Evolutionary conservation across 2,113 vertebrate species (phyloP).

Genomic region (Hypanus sabinus): DNA sequence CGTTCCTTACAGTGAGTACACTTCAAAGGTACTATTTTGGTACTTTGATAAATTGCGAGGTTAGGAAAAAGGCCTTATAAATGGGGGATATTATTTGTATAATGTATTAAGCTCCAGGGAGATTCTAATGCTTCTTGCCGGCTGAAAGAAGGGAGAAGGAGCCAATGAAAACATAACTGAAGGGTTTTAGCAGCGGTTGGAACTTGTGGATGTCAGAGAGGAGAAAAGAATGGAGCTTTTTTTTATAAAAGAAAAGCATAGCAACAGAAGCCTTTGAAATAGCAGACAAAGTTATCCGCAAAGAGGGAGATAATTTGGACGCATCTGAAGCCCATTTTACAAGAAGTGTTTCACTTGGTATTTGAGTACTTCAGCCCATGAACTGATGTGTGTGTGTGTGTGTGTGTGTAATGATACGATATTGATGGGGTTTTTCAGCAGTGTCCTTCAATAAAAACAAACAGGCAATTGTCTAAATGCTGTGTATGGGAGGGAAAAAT

Average conservation of each 20-base stretch:
- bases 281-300: slow-evolving; percentile 15
- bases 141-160: not conserved
- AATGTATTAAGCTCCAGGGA: not conserved
- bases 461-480: not conserved
- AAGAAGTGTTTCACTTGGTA: not conserved
- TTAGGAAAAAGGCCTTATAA: not conserved
- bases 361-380: not conserved
- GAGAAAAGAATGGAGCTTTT: not conserved
- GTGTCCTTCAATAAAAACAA: not conserved
- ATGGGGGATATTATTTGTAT: not conserved
- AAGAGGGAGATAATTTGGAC: not conserved
- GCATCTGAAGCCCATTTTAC: not conserved
- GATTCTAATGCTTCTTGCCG: not conserved
- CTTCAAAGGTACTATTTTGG: not conserved
- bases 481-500: not conserved
- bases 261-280: not conserved
- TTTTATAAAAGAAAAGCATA: not conserved
- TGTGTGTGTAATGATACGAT: too few species aligned
- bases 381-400: not conserved
- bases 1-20: not conserved
- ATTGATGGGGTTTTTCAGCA: not conserved
- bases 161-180: not conserved
- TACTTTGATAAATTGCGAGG: not conserved
- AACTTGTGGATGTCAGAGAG: not conserved
- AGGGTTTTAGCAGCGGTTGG: not conserved